Evolutionary conservation across 2,888 invertebrate species (phyloP).

Genomic region (Ichneumon xanthorius): DNA sequence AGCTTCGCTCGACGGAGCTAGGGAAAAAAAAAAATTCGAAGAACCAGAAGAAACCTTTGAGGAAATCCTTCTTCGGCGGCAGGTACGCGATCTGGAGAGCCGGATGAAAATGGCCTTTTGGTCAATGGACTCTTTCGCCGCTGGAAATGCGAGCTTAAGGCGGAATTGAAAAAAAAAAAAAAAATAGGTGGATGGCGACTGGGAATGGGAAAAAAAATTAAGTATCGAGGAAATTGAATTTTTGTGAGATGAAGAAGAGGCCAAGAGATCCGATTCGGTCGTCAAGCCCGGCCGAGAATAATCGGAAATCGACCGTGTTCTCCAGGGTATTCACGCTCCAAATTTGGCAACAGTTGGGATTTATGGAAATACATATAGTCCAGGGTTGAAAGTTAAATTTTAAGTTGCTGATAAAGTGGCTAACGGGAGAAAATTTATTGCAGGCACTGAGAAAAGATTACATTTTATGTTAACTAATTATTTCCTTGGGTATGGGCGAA

Average conservation of each 20-base stretch:
- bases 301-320: too few relatives aligned
- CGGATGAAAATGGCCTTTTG: conserved; percentile 9
- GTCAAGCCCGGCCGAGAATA: not conserved
- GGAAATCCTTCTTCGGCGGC: not conserved
- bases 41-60: conserved; percentile 2
- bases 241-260: not conserved
- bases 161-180: not conserved
- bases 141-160: not conserved
- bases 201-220: not conserved
- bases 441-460: too few relatives aligned
- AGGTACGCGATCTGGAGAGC: conserved; percentile 34
- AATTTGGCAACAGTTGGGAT: not conserved
- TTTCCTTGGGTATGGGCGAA: too few relatives aligned
- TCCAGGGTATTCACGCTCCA: not conserved
- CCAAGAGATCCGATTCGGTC: not conserved
- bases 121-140: conserved; percentile 18
- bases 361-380: too few relatives aligned
- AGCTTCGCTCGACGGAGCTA: not conserved
- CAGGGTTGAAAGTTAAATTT: too few relatives aligned
- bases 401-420: too few relatives aligned
- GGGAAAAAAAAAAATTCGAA: conserved; percentile 5
- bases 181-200: not conserved
- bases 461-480: too few relatives aligned
- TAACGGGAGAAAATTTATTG: too few relatives aligned
- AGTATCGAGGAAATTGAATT: not conserved